Percentiles rank a stretch among this genome's conserved stretches.
Conservation (phyloP, 2,888 invertebrate genomes). For the Rhagium mordax region DNA sequence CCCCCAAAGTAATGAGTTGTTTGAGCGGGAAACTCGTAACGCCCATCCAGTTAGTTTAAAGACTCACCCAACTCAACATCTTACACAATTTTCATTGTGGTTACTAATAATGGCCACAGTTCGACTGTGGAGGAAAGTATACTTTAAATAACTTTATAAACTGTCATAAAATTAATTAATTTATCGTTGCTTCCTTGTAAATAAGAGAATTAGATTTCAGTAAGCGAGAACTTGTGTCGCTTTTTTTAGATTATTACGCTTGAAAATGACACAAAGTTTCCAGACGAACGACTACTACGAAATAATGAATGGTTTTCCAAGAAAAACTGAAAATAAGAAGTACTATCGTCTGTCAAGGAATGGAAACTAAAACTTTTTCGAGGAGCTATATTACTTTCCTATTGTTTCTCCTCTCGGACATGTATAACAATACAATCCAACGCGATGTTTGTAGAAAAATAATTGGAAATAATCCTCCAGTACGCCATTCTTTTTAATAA, state of each 20-base stretch:
- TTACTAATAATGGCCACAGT: too few species aligned
- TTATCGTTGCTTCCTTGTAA: neutral
- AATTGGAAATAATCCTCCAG: constrained; percentile 29
- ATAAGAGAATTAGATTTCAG: neutral
- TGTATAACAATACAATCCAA: constrained; percentile 26
- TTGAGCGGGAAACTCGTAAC: too few species aligned
- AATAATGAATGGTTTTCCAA: constrained; percentile 10
- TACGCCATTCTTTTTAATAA: constrained; percentile 7
- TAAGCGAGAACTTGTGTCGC: neutral
- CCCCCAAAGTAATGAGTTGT: too few species aligned
- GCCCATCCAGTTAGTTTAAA: too few species aligned
- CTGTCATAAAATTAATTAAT: too few species aligned
- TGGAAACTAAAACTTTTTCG: constrained; percentile 21
- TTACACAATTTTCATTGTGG: too few species aligned
- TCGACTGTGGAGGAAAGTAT: too few species aligned
- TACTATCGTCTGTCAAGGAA: constrained; percentile 16
- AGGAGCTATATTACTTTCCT: constrained; percentile 24
- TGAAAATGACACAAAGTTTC: constrained; percentile 14
- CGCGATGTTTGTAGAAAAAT: constrained; percentile 28
- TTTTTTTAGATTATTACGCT: constrained; percentile 7
- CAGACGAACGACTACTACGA: constrained; percentile 15
- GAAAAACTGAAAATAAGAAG: constrained; percentile 13
- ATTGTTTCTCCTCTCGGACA: constrained; percentile 16
- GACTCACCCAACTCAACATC: too few species aligned
- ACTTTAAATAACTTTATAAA: too few species aligned